These are phyloP conservation scores for Caenorhabditis sinica DNA, from an alignment of 2,888 invertebrate species.

Conservation along the genomic window DNA sequence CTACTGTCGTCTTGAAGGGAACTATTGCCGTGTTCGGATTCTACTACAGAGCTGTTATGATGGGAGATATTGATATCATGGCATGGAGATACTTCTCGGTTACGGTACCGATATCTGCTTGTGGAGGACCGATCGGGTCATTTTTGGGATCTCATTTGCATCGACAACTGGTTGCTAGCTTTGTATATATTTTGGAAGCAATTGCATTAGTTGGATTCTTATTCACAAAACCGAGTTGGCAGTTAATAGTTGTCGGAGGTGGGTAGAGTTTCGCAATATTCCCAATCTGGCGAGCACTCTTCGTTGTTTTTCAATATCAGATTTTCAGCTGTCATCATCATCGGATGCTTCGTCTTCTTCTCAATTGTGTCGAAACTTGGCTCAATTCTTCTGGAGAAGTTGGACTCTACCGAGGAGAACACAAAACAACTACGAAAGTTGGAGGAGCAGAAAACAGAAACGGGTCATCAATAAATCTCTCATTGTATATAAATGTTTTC, in stretches of 20 bases:
- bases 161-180: slow-evolving; percentile 75
- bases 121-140: slow-evolving; percentile 78
- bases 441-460: slow-evolving; percentile 11
- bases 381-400: slow-evolving; percentile 26
- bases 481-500: not conserved
- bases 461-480: slow-evolving; percentile 15
- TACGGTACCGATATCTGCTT: slow-evolving; percentile 74
- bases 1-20: slow-evolving; percentile 83
- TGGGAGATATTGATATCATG: slow-evolving; percentile 76
- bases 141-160: slow-evolving; percentile 81
- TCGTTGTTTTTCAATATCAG: not conserved
- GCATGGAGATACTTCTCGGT: slow-evolving; percentile 78
- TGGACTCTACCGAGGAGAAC: not conserved
- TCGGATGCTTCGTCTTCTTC: slow-evolving; percentile 66
- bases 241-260: slow-evolving; percentile 68
- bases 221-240: slow-evolving; percentile 71
- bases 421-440: not conserved
- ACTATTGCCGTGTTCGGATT: slow-evolving; percentile 78
- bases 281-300: too few relatives aligned
- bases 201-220: slow-evolving; percentile 76
- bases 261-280: not conserved
- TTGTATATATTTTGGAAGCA: slow-evolving; percentile 77
- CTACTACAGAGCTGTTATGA: slow-evolving; percentile 80
- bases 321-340: slow-evolving; percentile 59
- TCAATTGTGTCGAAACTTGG: slow-evolving; percentile 57